Base-by-base conservation (phyloP, 2,888 invertebrate species). In the Leucophora obtusa region DNA sequence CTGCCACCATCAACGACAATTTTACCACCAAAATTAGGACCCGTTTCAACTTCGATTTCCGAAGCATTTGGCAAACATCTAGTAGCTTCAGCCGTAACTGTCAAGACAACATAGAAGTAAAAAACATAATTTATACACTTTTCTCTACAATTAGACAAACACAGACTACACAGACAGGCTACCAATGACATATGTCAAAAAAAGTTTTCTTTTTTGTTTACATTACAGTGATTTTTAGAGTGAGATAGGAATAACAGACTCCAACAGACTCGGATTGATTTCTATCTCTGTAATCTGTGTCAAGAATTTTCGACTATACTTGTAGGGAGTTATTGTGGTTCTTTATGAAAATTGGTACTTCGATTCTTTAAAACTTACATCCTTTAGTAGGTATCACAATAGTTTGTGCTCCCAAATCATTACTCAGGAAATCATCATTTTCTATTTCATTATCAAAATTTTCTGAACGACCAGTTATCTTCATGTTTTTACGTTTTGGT, bases 1-100 rank as follows among this genome's bases (percentile, higher is more conserved):
- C 93, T 92, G 3, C 94, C 94, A 0, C 94, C 94, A 86, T 94
- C 94, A 0, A 93, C 92, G 0, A 94, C 94, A 79, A 96, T 95
- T 79, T 95, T 92, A 1, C 96, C 96, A 0, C 94, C 95, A 87
- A 96, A 96, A 87, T 93, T 93, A 0, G 96, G 96, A 0, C 96
- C 96, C 0, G 96, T 96, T 14, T 95, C 94, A 7, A 96, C 95
- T 89, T 95, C 94, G 63, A 96, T 95, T 88, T 96, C 95, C 63
- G 95, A 95, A 50, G 94, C 94, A 84, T 95, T 94, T 0, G 95
- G 95, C 77, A 96, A 89, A 85, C 96, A 96, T 87, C 94, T 94
- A 0, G 95, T 95, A 5, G 95, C 95, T 84, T 93, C 92, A 0
- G 96, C 96, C 83, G 95, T 95, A 93, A 96, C 96, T 96, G 33